Base-by-base conservation (phyloP, 2,113 vertebrate genomes). In the Platanista minor region DNA sequence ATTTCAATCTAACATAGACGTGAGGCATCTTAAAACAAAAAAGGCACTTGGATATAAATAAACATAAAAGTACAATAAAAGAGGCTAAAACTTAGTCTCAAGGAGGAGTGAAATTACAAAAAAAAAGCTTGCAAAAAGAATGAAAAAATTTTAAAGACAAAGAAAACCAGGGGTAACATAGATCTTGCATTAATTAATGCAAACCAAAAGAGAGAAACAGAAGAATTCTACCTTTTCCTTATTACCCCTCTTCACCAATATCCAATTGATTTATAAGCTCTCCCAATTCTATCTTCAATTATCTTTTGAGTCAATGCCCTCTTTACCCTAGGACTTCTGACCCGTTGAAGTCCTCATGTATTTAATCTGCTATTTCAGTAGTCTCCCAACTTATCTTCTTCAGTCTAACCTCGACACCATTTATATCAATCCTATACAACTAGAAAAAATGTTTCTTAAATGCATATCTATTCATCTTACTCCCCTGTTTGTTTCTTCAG, bases 1-100 rank as follows among this genome's bases (percentile, higher is more conserved):
- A 87, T 84, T 75, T 96, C 67, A 61, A 86, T 41, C 33, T 64
- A 83, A 89, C 78, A 88, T 23, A 95, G 83, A 96, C 12, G 66
- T 13, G 90, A 61, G 90, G 36, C 27, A 84, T 69, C 41, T 97
- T 94, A 96, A 88, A 88, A 84, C 31, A 71, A 95, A 80, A 91
- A 36, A 91, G 18, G 11, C 57, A 81, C 46, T 80, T n/a, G 17
- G 33, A 89, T 80, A 86, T 66, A 88, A 69, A 92, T 77, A 91
- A 96, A 82, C 25, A 75, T 62, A 97, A 90, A 94, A 80, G 13
- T 87, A 69, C 18, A 86, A 15, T 25, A 64, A 88, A 86, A 83
- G 59, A 91, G 13, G 17, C 9, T 74, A 39, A 90, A 52, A 80
- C 33, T 62, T 81, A 87, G 18, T 94, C 49, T 92, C 25, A 54